phyloP scores from a whole-genome alignment of 2,113 vertebrate genomes.

The Myxocyprinus asiaticus region DNA sequence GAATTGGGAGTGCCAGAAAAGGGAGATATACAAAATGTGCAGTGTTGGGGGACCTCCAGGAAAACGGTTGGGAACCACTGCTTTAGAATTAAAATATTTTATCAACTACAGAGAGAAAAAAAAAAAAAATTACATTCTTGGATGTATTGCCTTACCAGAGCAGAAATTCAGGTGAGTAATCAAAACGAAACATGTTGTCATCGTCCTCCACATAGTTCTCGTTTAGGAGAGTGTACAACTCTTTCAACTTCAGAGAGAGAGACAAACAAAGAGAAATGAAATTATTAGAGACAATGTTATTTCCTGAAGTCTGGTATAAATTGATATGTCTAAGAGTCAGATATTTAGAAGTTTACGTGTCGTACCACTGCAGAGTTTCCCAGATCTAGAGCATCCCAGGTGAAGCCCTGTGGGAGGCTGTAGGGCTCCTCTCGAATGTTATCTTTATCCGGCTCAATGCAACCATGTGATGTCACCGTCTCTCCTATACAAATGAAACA shows the following conservation, averaged over 20 bases:
- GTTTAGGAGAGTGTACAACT: conserved; percentile 95
- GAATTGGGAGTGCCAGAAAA: too few species aligned
- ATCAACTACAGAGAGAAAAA: neutral
- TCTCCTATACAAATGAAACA: conserved; percentile 76
- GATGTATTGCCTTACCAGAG: conserved; percentile 82
- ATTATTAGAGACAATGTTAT: neutral
- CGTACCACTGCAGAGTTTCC: conserved; percentile 91
- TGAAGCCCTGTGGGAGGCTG: conserved; percentile 92
- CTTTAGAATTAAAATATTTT: too few species aligned
- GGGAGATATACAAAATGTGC: too few species aligned
- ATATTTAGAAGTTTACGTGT: neutral
- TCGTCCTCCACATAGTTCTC: conserved; percentile 99
- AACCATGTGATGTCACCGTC: conserved; percentile 94
- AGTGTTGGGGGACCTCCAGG: too few species aligned
- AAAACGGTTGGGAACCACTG: too few species aligned
- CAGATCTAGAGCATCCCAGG: conserved; percentile 94
- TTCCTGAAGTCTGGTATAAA: too few species aligned
- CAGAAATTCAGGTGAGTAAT: conserved; percentile 97
- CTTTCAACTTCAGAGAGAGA: conserved; percentile 82
- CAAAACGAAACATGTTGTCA: conserved; percentile 99
- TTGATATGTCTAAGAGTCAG: too few species aligned
- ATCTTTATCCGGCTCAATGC: conserved; percentile 94
- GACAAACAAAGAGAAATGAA: neutral
- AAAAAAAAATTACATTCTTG: neutral
- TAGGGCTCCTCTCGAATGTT: conserved; percentile 94